Conservation (phyloP, 2,888 invertebrate genomes). For the Campoplex nolae region DNA sequence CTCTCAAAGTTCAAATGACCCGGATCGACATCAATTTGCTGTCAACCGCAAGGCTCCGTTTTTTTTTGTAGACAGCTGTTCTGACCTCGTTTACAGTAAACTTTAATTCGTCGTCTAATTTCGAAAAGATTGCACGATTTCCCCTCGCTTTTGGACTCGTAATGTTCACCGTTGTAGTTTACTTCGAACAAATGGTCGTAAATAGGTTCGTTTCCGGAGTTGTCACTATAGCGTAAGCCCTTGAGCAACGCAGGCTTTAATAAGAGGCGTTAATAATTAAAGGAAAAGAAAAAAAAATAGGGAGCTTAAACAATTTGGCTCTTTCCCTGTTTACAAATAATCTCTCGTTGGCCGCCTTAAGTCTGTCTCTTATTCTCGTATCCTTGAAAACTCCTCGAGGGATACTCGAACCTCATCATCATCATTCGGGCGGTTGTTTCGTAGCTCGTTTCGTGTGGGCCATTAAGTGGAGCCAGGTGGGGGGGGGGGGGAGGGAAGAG, state of each 20-base stretch:
- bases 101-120: no score
- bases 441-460: slow-evolving; percentile 26
- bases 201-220: no score
- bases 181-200: no score
- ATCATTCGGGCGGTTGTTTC: slow-evolving; percentile 15
- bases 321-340: not conserved
- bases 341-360: not conserved
- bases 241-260: not conserved
- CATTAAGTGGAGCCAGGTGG: not conserved
- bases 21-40: no score
- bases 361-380: not conserved
- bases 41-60: no score
- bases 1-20: no score
- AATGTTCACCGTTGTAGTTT: no score
- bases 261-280: not conserved
- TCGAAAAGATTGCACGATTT: no score
- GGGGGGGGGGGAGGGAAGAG: not conserved
- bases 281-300: not conserved
- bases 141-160: no score
- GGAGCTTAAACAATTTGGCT: not conserved
- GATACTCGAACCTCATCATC: slow-evolving; percentile 35
- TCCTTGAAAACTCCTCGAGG: slow-evolving; percentile 14
- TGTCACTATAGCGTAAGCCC: no score
- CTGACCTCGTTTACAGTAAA: no score
- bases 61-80: no score